A percentile compares a stretch with the other conserved stretches of the same genome.
Conservation (phyloP, 2,113 vertebrate genomes). For the Pituophis catenifer region DNA sequence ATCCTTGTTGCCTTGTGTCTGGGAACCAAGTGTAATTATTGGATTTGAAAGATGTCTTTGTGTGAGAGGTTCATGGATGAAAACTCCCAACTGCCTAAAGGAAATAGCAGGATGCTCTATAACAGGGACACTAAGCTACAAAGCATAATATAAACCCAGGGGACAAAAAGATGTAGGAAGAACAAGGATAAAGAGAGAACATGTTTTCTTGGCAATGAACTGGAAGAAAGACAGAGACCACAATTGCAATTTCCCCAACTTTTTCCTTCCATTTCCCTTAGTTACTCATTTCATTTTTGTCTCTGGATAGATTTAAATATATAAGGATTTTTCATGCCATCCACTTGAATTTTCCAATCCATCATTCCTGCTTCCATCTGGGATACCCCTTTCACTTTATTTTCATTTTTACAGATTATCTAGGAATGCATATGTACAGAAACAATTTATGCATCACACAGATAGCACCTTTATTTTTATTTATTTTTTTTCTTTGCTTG, state of each 20-base stretch:
- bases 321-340: not conserved
- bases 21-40: not conserved
- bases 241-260: not conserved
- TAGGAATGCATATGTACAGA: not conserved
- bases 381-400: not conserved
- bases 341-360: not conserved
- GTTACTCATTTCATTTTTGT: not conserved
- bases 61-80: not conserved
- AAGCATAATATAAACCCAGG: not conserved
- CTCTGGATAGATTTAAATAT: not conserved
- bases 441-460: not conserved
- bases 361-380: not conserved
- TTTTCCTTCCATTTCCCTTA: not conserved
- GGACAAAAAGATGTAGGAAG: not conserved
- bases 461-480: not conserved
- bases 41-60: not conserved
- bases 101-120: not conserved
- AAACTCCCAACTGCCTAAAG: not conserved
- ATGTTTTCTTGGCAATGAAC: not conserved
- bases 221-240: not conserved
- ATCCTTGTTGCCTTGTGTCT: not conserved
- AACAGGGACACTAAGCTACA: not conserved
- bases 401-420: not conserved
- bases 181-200: not conserved
- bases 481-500: not conserved